Base-by-base conservation (phyloP, 2,797 vertebrate species). In the Cuculus canorus region DNA sequence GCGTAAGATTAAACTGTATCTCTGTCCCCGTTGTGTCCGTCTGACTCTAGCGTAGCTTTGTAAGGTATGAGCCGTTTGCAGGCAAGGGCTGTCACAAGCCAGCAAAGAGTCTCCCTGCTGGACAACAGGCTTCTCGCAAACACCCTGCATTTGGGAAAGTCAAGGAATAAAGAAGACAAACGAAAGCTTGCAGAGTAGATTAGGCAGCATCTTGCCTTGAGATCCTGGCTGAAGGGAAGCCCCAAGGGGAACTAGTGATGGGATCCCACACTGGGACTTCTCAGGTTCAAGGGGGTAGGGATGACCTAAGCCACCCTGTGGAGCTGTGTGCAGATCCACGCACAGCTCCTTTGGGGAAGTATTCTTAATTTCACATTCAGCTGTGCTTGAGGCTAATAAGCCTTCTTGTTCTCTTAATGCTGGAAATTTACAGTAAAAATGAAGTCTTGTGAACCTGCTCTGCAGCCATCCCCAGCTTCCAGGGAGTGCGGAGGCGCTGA, bases 281-380 rank as follows among this genome's bases (percentile, higher is more conserved):
- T 37, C 3, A 23, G 11, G 22, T 2, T 16, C 0, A 2, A 35
- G 57, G 69, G 54, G 25, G 7, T 2, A 65, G 33, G 37, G 69
- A 21, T 35, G 18, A 64, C 25, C 35, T 27, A 43, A 0, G 15
- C 19, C 0, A 5, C n/a, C 17, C n/a, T 8, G 17, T 1, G 0
- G 59, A 60, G 19, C 45, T 47, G 14, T 2, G 1, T n/a, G 64
- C 13, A n/a, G 64, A 65, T 80, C 71, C 3, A 7, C 9, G 65
- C 35, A 1, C 11, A 0, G 12, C 28, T 82, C 77, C 60, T 39
- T 0, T 8, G 47, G 69, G 48, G 15, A 48, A 21, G 18, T 9
- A 32, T 22, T 82, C 81, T 48, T 12, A 21, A 47, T 43, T 76
- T 77, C 87, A 86, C 70, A 66, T 47, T 69, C 59, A 59, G 43